phyloP scores from a whole-genome alignment of 1,140 invertebrate genomes.

The Psilanteris sp. region DNA sequence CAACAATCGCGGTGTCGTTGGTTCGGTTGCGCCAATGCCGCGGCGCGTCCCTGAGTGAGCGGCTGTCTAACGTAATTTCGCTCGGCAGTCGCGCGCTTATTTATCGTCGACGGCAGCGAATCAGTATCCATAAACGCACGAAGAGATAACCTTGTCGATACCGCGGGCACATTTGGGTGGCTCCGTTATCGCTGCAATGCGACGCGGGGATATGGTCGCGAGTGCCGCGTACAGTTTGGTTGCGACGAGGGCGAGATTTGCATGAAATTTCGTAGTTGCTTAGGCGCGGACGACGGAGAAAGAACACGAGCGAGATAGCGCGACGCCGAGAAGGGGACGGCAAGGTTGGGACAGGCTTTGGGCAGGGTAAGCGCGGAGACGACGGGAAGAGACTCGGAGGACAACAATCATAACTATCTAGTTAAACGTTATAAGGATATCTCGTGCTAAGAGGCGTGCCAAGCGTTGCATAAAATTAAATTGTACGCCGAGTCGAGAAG shows the following conservation, averaged over 20 bases:
- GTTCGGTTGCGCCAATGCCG: too few relatives aligned
- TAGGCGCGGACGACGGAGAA: constrained; percentile 37
- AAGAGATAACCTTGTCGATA: too few relatives aligned
- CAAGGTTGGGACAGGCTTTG: constrained; percentile 8
- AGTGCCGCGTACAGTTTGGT: constrained; percentile 46
- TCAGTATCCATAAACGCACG: too few relatives aligned
- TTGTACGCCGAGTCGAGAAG: constrained; percentile 79
- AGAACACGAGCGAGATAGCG: constrained; percentile 27
- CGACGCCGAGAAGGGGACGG: constrained; percentile 7
- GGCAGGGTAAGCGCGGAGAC: constrained; percentile 43
- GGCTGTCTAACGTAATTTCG: too few relatives aligned
- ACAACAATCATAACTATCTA: constrained; percentile 78
- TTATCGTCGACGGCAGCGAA: too few relatives aligned
- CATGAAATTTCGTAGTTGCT: constrained; percentile 64
- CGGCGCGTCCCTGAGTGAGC: too few relatives aligned
- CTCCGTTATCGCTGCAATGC: constrained; percentile 66
- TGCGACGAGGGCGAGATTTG: constrained; percentile 57
- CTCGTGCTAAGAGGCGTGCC: constrained; percentile 79
- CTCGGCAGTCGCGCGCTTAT: too few relatives aligned
- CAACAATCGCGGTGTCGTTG: too few relatives aligned
- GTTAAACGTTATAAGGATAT: constrained; percentile 80
- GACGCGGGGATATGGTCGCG: constrained; percentile 36
- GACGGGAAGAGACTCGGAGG: constrained; percentile 63
- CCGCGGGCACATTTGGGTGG: constrained; percentile 12
- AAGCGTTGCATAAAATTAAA: constrained; percentile 81